Evolutionary conservation across 2,797 vertebrate genomes (phyloP), one percentile per base, ranked within the genome.

Genomic region (Cyclopterus lumpus): DNA sequence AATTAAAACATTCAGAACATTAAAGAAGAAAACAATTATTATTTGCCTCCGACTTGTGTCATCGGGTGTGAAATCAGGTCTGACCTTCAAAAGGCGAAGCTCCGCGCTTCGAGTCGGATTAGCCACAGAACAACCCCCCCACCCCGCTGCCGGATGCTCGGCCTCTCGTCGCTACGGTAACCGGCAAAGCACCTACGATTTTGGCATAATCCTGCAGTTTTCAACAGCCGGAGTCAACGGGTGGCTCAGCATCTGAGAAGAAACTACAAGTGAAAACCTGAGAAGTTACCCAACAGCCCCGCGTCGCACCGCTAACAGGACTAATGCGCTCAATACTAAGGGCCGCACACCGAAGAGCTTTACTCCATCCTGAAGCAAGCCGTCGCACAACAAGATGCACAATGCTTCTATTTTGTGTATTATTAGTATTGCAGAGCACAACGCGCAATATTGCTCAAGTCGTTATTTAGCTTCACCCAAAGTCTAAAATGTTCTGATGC

Each of bases 181-280:
- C 88, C 67, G 80, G 73, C 81, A 80, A 82, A 91, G 92, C 91
- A 93, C 91, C 90, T 60, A 89, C 67, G 44, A 71, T 62, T 94
- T 95, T 94, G 94, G 94, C 94, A 82, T 86, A 67, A 82, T 53
- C 84, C 87, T 89, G 87, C 85, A 69, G 78, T 84, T 85, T 84
- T 83, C 57, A 49, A 87, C 81, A 85, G 81, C 69, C 71, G 18
- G 58, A 75, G 75, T 74, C 83, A 49, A 82, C 74, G 20, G 57
- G 77, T 40, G 88, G 72, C 80, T 85, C 81, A 28, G 57, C 59
- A 44, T 69, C 18, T 5, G 75, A 53, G 76, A 84, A 84, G 55
- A 79, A 75, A 90, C 88, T 74, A 82, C 66, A 28, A 67, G 73
- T 65, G 64, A 82, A 85, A 86, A 94, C 94, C 93, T 94, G 94